Evolutionary conservation across 2,888 invertebrate genomes (phyloP).

Genomic region (Noctua comes): DNA sequence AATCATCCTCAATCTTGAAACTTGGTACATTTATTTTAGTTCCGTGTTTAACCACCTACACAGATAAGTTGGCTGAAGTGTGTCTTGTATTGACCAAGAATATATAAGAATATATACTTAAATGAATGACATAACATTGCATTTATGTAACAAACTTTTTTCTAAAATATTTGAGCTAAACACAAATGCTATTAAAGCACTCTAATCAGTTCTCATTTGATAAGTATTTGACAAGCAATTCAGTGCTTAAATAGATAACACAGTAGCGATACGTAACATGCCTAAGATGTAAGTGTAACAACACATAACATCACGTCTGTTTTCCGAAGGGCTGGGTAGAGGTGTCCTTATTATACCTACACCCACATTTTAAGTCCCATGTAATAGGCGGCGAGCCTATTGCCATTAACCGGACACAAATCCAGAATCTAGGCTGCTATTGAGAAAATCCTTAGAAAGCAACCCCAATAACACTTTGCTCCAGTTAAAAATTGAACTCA

Average conservation of each 20-base stretch:
- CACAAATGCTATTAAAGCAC: background rate
- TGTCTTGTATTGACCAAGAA: background rate
- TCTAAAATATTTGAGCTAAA: background rate
- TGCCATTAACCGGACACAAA: background rate
- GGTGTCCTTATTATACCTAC: background rate
- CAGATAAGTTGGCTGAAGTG: too few relatives aligned
- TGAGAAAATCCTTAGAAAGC: too few relatives aligned
- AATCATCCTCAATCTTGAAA: too few relatives aligned
- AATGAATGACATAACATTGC: background rate
- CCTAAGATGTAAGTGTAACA: background rate
- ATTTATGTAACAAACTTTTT: constrained; percentile 17
- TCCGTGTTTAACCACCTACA: too few relatives aligned
- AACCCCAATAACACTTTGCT: too few relatives aligned
- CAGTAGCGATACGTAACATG: background rate
- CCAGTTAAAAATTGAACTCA: too few relatives aligned
- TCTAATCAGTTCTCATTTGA: background rate
- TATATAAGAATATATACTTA: background rate
- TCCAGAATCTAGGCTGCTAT: too few relatives aligned
- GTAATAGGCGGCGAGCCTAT: background rate
- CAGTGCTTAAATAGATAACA: background rate
- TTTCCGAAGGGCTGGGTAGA: background rate
- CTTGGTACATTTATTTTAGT: too few relatives aligned
- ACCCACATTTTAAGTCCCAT: background rate
- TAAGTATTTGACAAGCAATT: constrained; percentile 9
- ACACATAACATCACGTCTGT: background rate